Conservation (phyloP, 2,888 invertebrate species). For the Gerris lacustris region DNA sequence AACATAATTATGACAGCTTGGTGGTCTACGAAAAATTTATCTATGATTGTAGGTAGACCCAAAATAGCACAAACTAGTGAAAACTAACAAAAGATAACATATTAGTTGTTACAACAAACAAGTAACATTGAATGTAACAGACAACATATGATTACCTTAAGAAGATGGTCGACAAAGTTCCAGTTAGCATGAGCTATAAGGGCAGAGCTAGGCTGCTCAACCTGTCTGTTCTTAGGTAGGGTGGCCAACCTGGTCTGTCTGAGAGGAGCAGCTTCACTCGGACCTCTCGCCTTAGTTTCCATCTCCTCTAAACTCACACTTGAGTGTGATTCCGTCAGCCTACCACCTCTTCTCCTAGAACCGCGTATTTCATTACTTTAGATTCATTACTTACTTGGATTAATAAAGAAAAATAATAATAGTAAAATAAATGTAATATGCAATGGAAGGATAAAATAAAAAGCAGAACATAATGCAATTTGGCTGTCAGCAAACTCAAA, state of each 20-base stretch:
- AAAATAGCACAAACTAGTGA: too few species aligned
- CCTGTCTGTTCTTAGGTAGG: constrained; percentile 23
- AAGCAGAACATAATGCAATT: too few species aligned
- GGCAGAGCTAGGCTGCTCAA: constrained; percentile 52
- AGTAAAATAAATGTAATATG: too few species aligned
- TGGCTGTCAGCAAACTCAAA: too few species aligned
- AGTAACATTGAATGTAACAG: too few species aligned
- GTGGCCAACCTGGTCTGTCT: constrained; percentile 25
- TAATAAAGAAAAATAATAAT: too few species aligned
- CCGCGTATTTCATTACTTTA: too few species aligned
- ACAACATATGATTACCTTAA: constrained; percentile 54
- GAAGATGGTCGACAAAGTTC: constrained; percentile 91
- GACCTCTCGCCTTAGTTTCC: neutral
- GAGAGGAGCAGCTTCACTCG: constrained; percentile 29
- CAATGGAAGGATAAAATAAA: too few species aligned
- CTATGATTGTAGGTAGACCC: neutral
- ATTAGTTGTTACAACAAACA: too few species aligned
- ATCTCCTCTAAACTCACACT: constrained; percentile 15
- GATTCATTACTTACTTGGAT: too few species aligned
- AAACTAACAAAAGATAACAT: too few species aligned
- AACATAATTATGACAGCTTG: neutral
- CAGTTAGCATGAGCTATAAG: constrained; percentile 92
- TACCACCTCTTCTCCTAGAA: constrained; percentile 9
- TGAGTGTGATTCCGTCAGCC: constrained; percentile 17
- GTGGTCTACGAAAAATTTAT: neutral